Percentiles rank a stretch among this genome's conserved stretches.
Evolutionary conservation across 2,888 invertebrate species (phyloP).

Genomic region (Lissocephala sabroskyi): DNA sequence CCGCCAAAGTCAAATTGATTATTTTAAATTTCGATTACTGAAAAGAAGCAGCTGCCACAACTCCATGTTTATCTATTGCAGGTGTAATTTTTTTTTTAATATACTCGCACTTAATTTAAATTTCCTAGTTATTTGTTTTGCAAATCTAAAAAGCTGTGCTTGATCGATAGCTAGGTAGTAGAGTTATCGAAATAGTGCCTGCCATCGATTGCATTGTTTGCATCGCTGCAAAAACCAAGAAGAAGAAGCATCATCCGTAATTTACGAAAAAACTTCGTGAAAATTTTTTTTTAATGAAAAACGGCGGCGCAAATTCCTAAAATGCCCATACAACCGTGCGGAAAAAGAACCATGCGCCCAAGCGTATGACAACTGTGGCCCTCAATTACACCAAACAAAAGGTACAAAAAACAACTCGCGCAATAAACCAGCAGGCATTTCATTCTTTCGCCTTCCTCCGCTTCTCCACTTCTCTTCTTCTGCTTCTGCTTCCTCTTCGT

Average conservation of each 20-base stretch:
- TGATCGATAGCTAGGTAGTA: too few species aligned
- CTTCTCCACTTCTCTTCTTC: too few species aligned
- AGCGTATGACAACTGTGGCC: constrained; percentile 37
- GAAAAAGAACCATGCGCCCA: constrained; percentile 26
- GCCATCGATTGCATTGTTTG: constrained; percentile 8
- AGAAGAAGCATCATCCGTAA: constrained; percentile 32
- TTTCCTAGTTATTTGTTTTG: neutral
- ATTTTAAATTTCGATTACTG: constrained; percentile 3
- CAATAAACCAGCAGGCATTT: constrained; percentile 22
- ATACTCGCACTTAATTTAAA: neutral
- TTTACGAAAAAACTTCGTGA: constrained; percentile 48
- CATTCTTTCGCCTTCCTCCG: constrained; percentile 29
- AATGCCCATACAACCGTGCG: constrained; percentile 35
- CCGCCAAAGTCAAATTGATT: too few species aligned
- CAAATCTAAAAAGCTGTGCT: too few species aligned
- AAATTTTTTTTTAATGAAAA: constrained; percentile 15
- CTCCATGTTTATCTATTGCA: neutral
- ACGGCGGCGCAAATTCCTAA: constrained; percentile 23
- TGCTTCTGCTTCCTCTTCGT: too few species aligned
- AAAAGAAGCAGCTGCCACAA: neutral
- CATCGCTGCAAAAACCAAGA: constrained; percentile 27
- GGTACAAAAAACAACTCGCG: constrained; percentile 29
- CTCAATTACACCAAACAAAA: constrained; percentile 18
- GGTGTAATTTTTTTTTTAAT: too few species aligned
- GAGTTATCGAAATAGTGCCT: too few species aligned